Evolutionary conservation across 2,113 vertebrate genomes (phyloP).

Genomic region (Drymodes brunneopygia): DNA sequence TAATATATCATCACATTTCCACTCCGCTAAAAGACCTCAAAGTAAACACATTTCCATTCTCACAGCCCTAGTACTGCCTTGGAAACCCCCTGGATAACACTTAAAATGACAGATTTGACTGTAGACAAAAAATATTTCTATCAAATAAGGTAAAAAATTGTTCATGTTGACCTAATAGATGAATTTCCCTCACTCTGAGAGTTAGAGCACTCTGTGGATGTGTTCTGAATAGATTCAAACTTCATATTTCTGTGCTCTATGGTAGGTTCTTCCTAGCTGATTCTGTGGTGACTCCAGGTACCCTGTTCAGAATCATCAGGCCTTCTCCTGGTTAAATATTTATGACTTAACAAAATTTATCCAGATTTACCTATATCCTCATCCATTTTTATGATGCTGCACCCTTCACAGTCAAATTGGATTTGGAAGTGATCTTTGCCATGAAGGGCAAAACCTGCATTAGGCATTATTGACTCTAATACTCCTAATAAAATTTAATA

Average conservation of each 20-base stretch:
- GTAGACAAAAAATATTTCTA: neutral
- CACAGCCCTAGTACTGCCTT: neutral
- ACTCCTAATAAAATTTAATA: neutral
- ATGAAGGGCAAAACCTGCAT: neutral
- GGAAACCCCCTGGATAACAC: neutral
- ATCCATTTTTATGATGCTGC: neutral
- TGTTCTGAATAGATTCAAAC: neutral
- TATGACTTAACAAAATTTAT: neutral
- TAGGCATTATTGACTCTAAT: neutral
- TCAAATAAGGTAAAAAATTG: neutral
- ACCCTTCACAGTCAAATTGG: neutral
- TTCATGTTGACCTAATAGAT: neutral
- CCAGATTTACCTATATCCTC: neutral
- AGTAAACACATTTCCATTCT: neutral
- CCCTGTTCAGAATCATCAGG: neutral
- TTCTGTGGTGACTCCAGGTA: neutral
- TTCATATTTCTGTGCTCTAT: accelerated
- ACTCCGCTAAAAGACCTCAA: neutral
- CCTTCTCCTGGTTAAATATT: neutral
- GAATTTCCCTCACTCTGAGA: neutral
- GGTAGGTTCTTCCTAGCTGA: neutral
- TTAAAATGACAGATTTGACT: neutral
- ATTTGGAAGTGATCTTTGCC: neutral
- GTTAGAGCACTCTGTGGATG: neutral
- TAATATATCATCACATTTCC: neutral